These are phyloP conservation scores for Cynocephalus volans DNA, from an alignment of 2,113 vertebrate species.

Conservation along the genomic window DNA sequence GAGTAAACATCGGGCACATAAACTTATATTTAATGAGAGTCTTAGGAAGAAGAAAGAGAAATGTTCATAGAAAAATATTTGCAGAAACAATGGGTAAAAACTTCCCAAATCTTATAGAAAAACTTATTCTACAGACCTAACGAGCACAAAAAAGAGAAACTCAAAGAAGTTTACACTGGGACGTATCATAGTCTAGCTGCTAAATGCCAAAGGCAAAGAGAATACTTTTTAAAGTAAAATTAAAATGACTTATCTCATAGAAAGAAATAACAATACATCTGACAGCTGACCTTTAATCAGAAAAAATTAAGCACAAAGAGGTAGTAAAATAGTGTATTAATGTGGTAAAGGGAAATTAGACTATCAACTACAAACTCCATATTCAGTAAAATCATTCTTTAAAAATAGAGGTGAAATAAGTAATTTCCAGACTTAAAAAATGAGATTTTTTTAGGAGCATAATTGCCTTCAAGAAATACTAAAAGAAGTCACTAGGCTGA, in stretches of 20 bases:
- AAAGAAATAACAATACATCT: background rate
- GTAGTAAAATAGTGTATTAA: background rate
- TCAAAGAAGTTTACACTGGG: background rate
- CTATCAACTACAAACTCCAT: background rate
- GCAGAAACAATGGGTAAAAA: too few species aligned
- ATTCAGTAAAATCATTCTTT: background rate
- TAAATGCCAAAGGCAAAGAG: background rate
- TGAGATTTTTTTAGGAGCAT: background rate
- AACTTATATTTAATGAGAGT: too few species aligned
- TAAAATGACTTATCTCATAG: background rate
- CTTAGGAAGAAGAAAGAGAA: too few species aligned
- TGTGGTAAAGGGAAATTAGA: background rate
- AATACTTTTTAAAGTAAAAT: background rate
- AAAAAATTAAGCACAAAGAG: background rate
- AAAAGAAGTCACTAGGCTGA: background rate
- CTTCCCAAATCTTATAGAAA: too few species aligned
- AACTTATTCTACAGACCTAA: too few species aligned
- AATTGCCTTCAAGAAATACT: background rate
- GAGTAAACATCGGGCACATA: too few species aligned
- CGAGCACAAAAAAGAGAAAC: too few species aligned
- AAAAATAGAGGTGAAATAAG: background rate
- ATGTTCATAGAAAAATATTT: too few species aligned
- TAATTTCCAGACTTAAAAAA: background rate
- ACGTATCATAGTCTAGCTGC: background rate
- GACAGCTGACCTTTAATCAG: background rate